These are phyloP conservation scores for Silurus aristotelis DNA, from an alignment of 2,797 vertebrate genomes.

Conservation along the genomic window DNA sequence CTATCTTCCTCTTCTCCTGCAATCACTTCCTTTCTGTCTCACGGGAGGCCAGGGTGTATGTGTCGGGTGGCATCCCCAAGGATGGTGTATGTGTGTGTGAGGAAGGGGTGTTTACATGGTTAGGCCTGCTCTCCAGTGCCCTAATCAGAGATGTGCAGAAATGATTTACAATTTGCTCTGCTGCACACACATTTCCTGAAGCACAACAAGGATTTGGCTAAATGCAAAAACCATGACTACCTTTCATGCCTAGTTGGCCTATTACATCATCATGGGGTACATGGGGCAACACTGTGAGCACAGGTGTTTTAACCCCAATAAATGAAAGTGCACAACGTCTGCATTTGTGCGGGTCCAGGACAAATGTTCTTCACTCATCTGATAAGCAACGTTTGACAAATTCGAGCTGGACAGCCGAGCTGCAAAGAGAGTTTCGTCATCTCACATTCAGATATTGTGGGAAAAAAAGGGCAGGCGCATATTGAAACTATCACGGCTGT, in stretches of 20 bases:
- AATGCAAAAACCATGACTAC: slow-evolving; percentile 26
- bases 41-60: slow-evolving; percentile 63
- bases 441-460: slow-evolving; percentile 59
- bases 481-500: slow-evolving; percentile 75
- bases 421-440: slow-evolving; percentile 45
- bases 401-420: slow-evolving; percentile 63
- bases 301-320: slow-evolving; percentile 29
- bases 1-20: slow-evolving; percentile 60
- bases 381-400: slow-evolving; percentile 67
- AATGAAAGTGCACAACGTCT: slow-evolving; percentile 24
- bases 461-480: slow-evolving; percentile 59
- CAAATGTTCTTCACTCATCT: slow-evolving; percentile 66
- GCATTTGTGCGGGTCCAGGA: slow-evolving; percentile 59
- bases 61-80: slow-evolving; percentile 60
- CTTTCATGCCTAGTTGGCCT: slow-evolving; percentile 29
- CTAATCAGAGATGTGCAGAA: slow-evolving; percentile 61
- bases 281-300: background rate
- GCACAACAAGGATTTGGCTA: slow-evolving; percentile 12
- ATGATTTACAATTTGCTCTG: slow-evolving; percentile 37
- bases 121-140: slow-evolving; percentile 70
- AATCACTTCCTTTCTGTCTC: slow-evolving; percentile 74
- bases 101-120: slow-evolving; percentile 76
- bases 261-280: slow-evolving; percentile 16
- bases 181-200: slow-evolving; percentile 46
- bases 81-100: slow-evolving; percentile 58